Conservation (phyloP, 53 echinoderm and acorn worm species). For the Actinopyga echinites region DNA sequence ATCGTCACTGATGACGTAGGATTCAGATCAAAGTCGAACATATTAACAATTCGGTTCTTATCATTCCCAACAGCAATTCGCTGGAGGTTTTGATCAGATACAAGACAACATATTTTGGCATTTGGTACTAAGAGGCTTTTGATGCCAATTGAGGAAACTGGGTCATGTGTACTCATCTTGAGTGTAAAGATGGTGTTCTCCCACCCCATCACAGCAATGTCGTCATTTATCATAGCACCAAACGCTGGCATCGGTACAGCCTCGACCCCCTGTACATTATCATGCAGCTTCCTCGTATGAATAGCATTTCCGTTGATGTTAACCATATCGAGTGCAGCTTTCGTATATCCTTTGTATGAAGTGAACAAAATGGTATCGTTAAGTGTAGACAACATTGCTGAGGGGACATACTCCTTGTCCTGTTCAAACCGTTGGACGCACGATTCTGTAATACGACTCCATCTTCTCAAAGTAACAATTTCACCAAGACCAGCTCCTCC, state of each 20-base stretch:
- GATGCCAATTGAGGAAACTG: background rate
- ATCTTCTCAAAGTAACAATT: background rate
- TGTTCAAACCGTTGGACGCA: background rate
- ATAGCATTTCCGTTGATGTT: slow-evolving; percentile 14
- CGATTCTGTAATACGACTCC: background rate
- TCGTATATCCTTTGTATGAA: slow-evolving; percentile 1
- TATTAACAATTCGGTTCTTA: slow-evolving; percentile 12
- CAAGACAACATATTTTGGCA: slow-evolving; percentile 1
- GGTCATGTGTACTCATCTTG: background rate
- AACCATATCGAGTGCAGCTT: slow-evolving; percentile 8
- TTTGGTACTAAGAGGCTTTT: background rate
- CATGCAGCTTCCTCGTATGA: slow-evolving; percentile 11
- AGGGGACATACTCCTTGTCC: background rate
- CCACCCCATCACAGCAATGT: background rate
- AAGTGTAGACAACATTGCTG: background rate
- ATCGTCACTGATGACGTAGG: background rate
- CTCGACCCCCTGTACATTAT: slow-evolving; percentile 1
- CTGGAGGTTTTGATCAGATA: background rate
- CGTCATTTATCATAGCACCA: background rate
- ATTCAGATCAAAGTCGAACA: background rate
- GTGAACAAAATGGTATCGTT: background rate
- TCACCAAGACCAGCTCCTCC: background rate
- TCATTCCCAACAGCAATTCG: slow-evolving; percentile 8
- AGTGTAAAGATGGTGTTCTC: background rate
- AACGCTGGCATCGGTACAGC: background rate